Base-by-base conservation (phyloP, 2,113 vertebrate species). In the Osmerus eperlanus region DNA sequence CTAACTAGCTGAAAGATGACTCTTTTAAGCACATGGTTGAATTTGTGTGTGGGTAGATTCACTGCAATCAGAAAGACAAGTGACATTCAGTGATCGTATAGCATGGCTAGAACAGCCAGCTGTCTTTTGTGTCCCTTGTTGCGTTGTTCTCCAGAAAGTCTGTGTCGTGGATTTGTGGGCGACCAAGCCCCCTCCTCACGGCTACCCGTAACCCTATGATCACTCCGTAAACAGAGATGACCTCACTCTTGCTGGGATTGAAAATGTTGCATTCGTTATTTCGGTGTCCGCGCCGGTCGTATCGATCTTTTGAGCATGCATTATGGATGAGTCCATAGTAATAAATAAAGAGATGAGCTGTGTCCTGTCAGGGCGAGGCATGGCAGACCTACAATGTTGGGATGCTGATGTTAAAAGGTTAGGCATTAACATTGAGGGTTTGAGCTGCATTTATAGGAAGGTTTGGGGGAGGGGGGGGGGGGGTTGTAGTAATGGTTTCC, bases 291-390 rank as follows among this genome's bases (percentile, higher is more conserved):
- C 5, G 61, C 71, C 4, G 21, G 66, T 80, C 41, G 21, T 36
- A 23, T 65, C 19, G 64, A 65, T 16, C 23, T 2, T 41, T 6
- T 11, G 12, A 0, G 70, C 76, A 62, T 83, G 28, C 13, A 78
- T 76, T 68, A 81, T 82, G 25, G 51, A 79, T 72, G 66, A 68
- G 15, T 29, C 28, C n/a, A 36, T 73, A 61, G 69, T 65, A 68
- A 75, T 77, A 70, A 77, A 29, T 16, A 70, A 28, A 62, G 23
- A 6, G 32, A n/a, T 65, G 53, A 62, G 19, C 55, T 14, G n/a
- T 52, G 55, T 15, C 56, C 32, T 52, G 12, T 13, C 59, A 54
- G 32, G 36, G 2, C 13, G 21, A 11, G 12, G 16, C 9, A 15
- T 6, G 51, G 14, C 53, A 60, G 53, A 67, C 63, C 2, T 16